Base-by-base conservation (phyloP, 2,888 invertebrate species). In the Orthonevra nobilis region DNA sequence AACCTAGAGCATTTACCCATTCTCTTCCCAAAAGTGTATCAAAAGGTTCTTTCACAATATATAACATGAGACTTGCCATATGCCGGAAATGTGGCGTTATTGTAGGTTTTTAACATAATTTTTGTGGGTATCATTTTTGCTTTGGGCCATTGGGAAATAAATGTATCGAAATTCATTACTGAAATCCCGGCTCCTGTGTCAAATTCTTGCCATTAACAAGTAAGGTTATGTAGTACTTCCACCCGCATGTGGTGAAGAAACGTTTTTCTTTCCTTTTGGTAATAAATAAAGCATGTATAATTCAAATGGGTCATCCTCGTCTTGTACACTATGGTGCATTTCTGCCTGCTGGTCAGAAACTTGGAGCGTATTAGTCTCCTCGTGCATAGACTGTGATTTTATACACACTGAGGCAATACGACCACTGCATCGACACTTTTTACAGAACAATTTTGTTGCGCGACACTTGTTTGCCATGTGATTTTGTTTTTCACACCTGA, bases 161-260 rank as follows among this genome's bases (percentile, higher is more conserved):
- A 66, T 2, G 34, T 44, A 26, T 42, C 32, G 10, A 48, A 9
- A 5, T 48, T 63, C n/a, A 38, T 36, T 12, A 28, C 48, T 9
- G 36, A 38, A 9, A 48, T 36, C 1, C 44, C 52, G 23, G 66
- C 44, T n/a, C 12, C 36, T 2, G 28, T 66, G 28, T 66, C 54
- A 14, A 66, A 56, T 38, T 58, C 14, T 30, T 44, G 19, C 14
- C n/a, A 9, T 38, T 38, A 3, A 44, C 42, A 32, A 1, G 10
- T 23, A 54, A n/a, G 12, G 32, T 42, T 17, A 61, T 61, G 34
- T 4, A 61, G 12, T 52, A 61, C 19, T 60, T 69, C 50, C 60
- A 14, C 38, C 19, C 5, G 3, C 3, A 23, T 23, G 23, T 5
- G 23, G 3, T 23, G 23, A 4, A 3, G 23, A 23, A 23, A 17